Evolutionary conservation across 2,888 invertebrate species (phyloP), one percentile per base, ranked within the genome.

Genomic region (Hofmannophila pseudospretella): DNA sequence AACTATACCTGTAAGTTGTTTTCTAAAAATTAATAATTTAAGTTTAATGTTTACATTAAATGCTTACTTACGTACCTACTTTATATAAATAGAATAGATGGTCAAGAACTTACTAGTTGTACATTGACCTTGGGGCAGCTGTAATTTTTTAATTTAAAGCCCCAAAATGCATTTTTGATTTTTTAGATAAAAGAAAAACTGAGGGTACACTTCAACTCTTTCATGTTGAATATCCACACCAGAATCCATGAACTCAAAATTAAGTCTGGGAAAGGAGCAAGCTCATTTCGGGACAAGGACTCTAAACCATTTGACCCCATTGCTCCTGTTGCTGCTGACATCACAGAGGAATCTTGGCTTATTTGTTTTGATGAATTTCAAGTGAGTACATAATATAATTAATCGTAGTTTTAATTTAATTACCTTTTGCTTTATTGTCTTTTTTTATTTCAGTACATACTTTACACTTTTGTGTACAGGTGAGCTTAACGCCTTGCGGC

Each of bases 281-380:
- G 84, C 51, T 75, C 80, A 2, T 86, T 86, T 42, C 63, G 78
- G 42, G 80, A 86, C 45, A 82, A 82, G 38, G 67, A 72, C 1
- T 70, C 76, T 0, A 78, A 79, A 39, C 84, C 82, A 7, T 97
- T 95, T 74, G 99, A 99, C 81, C 98, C 99, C 0, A 98, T 99
- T 42, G 93, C 94, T 13, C 95, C 96, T 3, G 96, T 99, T 1
- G 99, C 98, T 7, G 90, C 93, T 49, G 89, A 91, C 47, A 97
- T 99, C 44, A 92, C 93, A 14, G 89, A 92, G 33, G 92, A 96
- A 59, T 91, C 96, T 12, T 97, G 96, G 96, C 87, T 99, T 16
- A 91, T 99, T 44, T 99, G 99, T 77, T 97, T 99, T 79, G 99
- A 99, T 88, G 99, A 98, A 81, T 98, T 98, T 88, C 98, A 99